Evolutionary conservation across 2,888 invertebrate genomes (phyloP), one percentile per base, ranked within the genome.

Genomic region (Tipula lateralis): DNA sequence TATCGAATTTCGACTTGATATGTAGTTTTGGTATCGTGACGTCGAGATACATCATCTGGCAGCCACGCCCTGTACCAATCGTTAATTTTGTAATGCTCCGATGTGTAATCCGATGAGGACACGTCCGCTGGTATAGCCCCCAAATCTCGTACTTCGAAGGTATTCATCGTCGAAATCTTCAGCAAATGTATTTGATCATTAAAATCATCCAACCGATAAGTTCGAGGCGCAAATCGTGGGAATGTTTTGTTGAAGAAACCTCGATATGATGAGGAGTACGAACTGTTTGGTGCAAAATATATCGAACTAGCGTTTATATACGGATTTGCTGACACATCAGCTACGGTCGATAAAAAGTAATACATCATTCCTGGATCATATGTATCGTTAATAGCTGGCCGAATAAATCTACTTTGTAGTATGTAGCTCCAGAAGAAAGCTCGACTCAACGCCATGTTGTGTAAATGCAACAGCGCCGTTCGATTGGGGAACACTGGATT

Each of bases 301-400:
- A 99, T 93, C 0, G 97, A 95, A 89, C 97, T 97, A 84, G 97
- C 96, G 88, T 98, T 98, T 86, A 98, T 95, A 87, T 95, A 95
- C 0, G 96, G 95, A 90, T 97, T 98, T 0, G 98, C 93, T 0
- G 98, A 96, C 0, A 99, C 96, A 89, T 99, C 99, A 0, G 99
- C 98, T 0, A 98, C 96, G 0, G 97, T 95, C 0, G 98, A 98
- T 81, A 99, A 91, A 89, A 98, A 97, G 88, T 97, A 97, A 88
- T 99, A 99, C 97, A 98, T 97, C 95, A 99, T 96, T 84, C 99
- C 99, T 0, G 99, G 99, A 91, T 99, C 98, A 87, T 97, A 96
- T 0, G 97, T 96, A 88, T 97, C 96, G 88, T 96, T 97, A 29
- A 96, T 96, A 0, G 96, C 96, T 0, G 97, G 97, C 32, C 97